These are phyloP conservation scores for Austrofundulus limnaeus DNA, from an alignment of 2,113 vertebrate species.

Conservation along the genomic window DNA sequence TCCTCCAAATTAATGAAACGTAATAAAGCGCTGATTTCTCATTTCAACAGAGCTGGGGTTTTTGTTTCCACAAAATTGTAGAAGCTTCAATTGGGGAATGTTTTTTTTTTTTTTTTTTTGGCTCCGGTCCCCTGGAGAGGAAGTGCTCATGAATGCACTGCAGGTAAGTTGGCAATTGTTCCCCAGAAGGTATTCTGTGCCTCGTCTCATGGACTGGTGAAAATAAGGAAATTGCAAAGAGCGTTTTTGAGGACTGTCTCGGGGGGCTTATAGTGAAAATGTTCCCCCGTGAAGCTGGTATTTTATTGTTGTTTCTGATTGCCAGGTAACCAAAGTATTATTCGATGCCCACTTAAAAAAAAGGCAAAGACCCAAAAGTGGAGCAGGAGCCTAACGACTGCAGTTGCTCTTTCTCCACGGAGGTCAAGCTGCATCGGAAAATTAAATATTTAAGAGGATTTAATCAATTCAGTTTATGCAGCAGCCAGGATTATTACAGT, in stretches of 20 bases:
- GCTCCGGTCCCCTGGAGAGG: constrained; percentile 46
- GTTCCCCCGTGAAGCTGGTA: constrained; percentile 23
- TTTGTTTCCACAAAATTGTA: constrained; percentile 37
- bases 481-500: constrained; percentile 42
- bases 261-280: constrained; percentile 36
- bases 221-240: constrained; percentile 14
- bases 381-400: constrained; percentile 26
- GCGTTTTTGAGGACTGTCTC: constrained; percentile 31
- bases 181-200: constrained; percentile 50
- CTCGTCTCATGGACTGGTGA: constrained; percentile 36
- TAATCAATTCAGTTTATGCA: constrained; percentile 45
- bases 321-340: constrained; percentile 25
- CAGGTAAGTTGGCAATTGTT: constrained; percentile 52
- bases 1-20: constrained; percentile 50
- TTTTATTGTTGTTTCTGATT: constrained; percentile 51
- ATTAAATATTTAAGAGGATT: constrained; percentile 49
- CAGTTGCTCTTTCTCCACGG: constrained; percentile 21
- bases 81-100: constrained; percentile 52
- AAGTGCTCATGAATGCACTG: constrained; percentile 50
- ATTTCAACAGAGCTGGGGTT: constrained; percentile 33
- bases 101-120: constrained; percentile 51
- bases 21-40: constrained; percentile 52
- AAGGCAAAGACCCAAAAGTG: constrained; percentile 23
- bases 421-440: constrained; percentile 47
- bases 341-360: constrained; percentile 29